phyloP scores from a whole-genome alignment of 2,113 vertebrate species.

The Rhizomys pruinosus region DNA sequence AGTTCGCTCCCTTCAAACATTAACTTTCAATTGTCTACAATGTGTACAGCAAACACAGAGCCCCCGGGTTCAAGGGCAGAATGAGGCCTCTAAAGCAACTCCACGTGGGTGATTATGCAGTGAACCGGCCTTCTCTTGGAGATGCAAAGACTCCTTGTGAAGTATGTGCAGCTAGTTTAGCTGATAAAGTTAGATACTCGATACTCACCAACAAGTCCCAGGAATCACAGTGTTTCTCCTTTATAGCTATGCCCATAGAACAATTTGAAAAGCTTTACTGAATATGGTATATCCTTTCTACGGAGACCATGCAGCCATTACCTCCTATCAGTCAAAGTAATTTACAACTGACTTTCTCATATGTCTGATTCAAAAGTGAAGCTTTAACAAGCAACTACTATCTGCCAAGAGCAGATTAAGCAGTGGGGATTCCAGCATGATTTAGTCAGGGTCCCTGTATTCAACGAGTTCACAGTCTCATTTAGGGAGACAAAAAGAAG shows the following conservation, averaged over 20 bases:
- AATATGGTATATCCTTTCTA: neutral
- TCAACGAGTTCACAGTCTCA: neutral
- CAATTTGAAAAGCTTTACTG: constrained; percentile 2
- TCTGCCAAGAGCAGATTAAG: neutral
- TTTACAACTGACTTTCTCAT: neutral
- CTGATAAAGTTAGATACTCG: neutral
- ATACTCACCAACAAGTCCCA: too few relatives aligned
- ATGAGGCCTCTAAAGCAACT: neutral
- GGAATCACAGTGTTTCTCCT: neutral
- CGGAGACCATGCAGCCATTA: neutral
- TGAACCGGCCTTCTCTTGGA: neutral
- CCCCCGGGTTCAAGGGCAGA: constrained; percentile 43
- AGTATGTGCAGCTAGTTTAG: neutral
- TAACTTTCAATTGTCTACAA: constrained; percentile 67
- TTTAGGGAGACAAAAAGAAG: constrained; percentile 10
- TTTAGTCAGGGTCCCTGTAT: neutral
- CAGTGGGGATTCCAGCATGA: neutral
- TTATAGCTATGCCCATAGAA: neutral
- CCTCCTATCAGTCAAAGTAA: constrained; percentile 23
- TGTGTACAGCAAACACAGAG: constrained; percentile 43
- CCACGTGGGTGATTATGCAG: neutral
- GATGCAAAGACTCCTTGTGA: neutral
- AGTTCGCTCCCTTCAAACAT: constrained; percentile 71
- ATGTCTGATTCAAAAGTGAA: constrained; percentile 40
- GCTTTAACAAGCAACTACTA: constrained; percentile 14